phyloP scores from a whole-genome alignment of 2,797 vertebrate genomes.

The Valencia hispanica region DNA sequence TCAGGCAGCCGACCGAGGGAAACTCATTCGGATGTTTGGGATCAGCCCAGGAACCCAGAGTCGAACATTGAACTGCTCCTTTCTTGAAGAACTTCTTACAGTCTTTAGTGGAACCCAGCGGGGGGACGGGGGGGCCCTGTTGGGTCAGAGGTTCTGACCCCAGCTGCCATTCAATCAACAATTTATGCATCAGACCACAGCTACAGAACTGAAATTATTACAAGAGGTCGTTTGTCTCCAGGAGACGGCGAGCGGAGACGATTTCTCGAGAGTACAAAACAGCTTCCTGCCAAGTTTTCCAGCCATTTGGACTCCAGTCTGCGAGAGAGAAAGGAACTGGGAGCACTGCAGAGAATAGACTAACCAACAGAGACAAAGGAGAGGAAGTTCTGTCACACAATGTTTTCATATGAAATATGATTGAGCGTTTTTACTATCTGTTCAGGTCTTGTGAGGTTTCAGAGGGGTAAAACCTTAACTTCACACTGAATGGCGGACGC shows the following conservation, averaged over 20 bases:
- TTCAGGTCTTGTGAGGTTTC: no score
- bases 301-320: neutral
- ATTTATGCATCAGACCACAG: neutral
- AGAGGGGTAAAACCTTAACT: no score
- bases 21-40: neutral
- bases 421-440: neutral
- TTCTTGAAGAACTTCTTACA: neutral
- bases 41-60: neutral
- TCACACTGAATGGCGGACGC: no score
- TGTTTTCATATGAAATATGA: neutral
- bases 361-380: neutral
- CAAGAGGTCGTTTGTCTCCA: constrained; percentile 10
- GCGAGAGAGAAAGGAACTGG: constrained; percentile 9
- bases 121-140: neutral
- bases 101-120: neutral
- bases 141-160: constrained; percentile 1
- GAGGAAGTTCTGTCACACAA: neutral
- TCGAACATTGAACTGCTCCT: neutral
- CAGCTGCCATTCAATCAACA: constrained; percentile 3
- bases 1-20: neutral
- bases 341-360: neutral
- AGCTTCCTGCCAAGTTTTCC: constrained; percentile 7
- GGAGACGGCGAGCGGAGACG: constrained; percentile 9
- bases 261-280: neutral
- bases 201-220: neutral